Percentiles rank a stretch among this genome's conserved stretches.
phyloP scores from a whole-genome alignment of 64 coral and sea anemone species.

The Acropora yongei region DNA sequence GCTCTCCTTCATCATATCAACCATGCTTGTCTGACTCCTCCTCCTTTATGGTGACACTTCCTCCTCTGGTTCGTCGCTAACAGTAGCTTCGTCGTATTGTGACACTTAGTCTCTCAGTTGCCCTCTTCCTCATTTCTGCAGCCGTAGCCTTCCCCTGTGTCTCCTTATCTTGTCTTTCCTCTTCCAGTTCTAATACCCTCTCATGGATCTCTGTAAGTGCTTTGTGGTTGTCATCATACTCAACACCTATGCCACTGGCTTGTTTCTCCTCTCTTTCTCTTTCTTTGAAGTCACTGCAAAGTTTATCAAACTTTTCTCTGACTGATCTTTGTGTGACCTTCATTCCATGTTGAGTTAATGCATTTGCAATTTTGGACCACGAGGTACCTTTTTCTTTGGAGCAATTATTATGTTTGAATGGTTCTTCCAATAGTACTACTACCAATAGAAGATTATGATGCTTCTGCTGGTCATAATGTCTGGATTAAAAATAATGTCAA shows the following conservation, averaged over 20 bases:
- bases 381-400: conserved; percentile 31
- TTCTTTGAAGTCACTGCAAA: conserved; percentile 49
- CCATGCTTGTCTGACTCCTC: not conserved
- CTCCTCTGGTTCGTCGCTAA: not conserved
- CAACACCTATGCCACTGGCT: conserved; percentile 43
- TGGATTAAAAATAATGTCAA: too few species aligned
- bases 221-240: conserved; percentile 28
- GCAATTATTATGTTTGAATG: conserved; percentile 11
- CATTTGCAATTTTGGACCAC: conserved; percentile 27
- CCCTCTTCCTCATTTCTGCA: conserved; percentile 11
- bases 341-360: conserved; percentile 19
- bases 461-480: too few species aligned
- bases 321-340: conserved; percentile 45
- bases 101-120: conserved; percentile 12
- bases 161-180: not conserved
- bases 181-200: not conserved
- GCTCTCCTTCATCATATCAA: not conserved
- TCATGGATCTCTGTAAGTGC: conserved; percentile 45
- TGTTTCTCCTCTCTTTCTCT: conserved; percentile 45
- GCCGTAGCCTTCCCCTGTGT: not conserved
- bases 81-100: conserved; percentile 22
- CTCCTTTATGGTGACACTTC: not conserved
- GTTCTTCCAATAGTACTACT: conserved; percentile 9
- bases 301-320: conserved; percentile 57
- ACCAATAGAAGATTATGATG: too few species aligned